phyloP scores from a whole-genome alignment of 2,797 vertebrate genomes.

The Liasis olivaceus region DNA sequence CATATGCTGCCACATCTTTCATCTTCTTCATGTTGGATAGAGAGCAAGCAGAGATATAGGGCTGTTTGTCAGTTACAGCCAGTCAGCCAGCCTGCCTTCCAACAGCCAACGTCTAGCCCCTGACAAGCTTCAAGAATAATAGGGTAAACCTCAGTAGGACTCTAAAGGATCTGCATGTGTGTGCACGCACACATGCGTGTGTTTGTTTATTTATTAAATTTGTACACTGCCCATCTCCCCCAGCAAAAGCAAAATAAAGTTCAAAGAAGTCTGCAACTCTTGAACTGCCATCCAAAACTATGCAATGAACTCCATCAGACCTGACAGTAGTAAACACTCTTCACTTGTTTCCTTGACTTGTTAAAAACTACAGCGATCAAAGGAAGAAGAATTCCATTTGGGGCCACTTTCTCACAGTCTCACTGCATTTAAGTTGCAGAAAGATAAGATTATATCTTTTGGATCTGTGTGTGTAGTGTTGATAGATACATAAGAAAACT shows the following conservation, averaged over 20 bases:
- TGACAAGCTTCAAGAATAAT: too few species aligned
- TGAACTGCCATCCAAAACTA: too few species aligned
- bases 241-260: not conserved
- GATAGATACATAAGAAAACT: not conserved
- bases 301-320: too few species aligned
- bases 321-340: not conserved
- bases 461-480: not conserved
- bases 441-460: not conserved
- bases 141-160: too few species aligned
- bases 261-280: too few species aligned
- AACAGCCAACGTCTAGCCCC: too few species aligned
- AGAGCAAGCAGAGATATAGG: not conserved
- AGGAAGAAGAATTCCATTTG: not conserved
- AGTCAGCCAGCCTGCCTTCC: too few species aligned
- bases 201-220: too few species aligned
- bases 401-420: not conserved
- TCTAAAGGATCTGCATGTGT: too few species aligned
- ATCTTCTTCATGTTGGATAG: not conserved
- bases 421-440: not conserved
- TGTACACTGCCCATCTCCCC: too few species aligned
- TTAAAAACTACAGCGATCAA: not conserved
- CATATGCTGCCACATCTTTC: not conserved
- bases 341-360: not conserved
- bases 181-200: too few species aligned
- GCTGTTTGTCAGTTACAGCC: not conserved